These are phyloP conservation scores for Brenthis hecate DNA, from an alignment of 2,888 invertebrate genomes.

Conservation along the genomic window DNA sequence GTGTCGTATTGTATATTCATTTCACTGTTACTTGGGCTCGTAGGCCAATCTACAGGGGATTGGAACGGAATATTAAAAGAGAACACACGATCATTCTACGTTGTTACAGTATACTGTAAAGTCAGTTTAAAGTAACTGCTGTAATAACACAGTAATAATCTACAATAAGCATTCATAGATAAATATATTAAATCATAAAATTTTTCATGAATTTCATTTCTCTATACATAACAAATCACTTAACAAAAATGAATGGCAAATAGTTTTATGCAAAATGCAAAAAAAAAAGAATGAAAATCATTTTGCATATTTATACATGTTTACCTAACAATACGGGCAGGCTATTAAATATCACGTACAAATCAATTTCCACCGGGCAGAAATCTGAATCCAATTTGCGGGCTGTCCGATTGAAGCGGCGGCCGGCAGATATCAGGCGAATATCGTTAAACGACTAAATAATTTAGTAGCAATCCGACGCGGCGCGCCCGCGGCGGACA, in stretches of 20 bases:
- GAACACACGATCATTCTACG: slow-evolving; percentile 43
- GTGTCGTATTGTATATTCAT: slow-evolving; percentile 77
- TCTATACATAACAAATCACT: slow-evolving; percentile 7
- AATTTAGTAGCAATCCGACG: slow-evolving; percentile 76
- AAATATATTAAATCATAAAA: neutral
- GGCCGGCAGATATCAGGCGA: slow-evolving; percentile 68
- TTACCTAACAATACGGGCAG: slow-evolving; percentile 55
- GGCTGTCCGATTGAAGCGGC: slow-evolving; percentile 76
- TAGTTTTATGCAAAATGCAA: slow-evolving; percentile 38
- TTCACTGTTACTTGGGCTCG: slow-evolving; percentile 58
- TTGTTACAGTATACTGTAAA: neutral
- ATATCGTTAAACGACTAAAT: slow-evolving; percentile 82
- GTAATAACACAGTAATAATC: neutral
- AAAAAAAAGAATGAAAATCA: slow-evolving; percentile 22
- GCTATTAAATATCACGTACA: slow-evolving; percentile 77
- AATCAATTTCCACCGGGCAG: slow-evolving; percentile 77
- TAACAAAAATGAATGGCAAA: slow-evolving; percentile 9
- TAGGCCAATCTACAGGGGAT: slow-evolving; percentile 35
- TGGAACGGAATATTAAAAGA: slow-evolving; percentile 46
- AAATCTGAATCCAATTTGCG: slow-evolving; percentile 82
- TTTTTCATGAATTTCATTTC: neutral
- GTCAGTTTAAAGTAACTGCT: neutral
- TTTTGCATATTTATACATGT: slow-evolving; percentile 43
- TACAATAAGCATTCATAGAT: no score
- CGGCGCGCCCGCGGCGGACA: slow-evolving; percentile 53